Base-by-base conservation (phyloP, 2,797 vertebrate species). In the Oryzias sinensis region DNA sequence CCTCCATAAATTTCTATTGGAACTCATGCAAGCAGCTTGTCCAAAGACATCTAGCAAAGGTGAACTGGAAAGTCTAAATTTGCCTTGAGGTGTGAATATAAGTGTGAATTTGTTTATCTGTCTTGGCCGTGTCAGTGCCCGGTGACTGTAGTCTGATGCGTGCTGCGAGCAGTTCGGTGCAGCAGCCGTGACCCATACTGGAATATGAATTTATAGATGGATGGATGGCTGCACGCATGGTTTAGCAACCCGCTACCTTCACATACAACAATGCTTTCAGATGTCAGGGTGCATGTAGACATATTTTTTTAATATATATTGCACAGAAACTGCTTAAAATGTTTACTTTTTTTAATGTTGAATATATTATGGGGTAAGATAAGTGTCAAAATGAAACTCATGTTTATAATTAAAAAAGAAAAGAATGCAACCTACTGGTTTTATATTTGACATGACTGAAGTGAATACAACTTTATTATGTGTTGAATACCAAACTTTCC, bases 61-160 rank as follows among this genome's bases (percentile, higher is more conserved):
- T 75, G 52, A 70, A 75, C 33, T 45, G 62, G 60, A 78, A 77
- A 71, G 4, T 53, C 47, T 53, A 72, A 68, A 68, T 59, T 37
- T 63, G 56, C 49, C 49, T 11, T 1, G 60, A 59, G 61, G 59
- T 76, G 70, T 80, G 68, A 74, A 60, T 60, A 27, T 52, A 53
- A 62, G 54, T 61, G 57, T 20, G 24, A 70, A 76, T 68, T 63
- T 70, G 60, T 76, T 76, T 64, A 59, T 64, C 52, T 49, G 58
- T 49, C 25, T 57, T 44, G 64, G 56, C 24, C 44, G 49, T 69
- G 17, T 52, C 20, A 60, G 53, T 65, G 46, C 47, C 52, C n/a
- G 9, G 49, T 43, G 60, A 53, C 51, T 24, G 27, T 64, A 18
- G 25, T 16, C 49, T 48, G 52, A 1, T 54, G 61, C 68, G 68